These are phyloP conservation scores for Leptinotarsa defecta DNA, from an alignment of 1,140 invertebrate genomes.

Conservation along the genomic window DNA sequence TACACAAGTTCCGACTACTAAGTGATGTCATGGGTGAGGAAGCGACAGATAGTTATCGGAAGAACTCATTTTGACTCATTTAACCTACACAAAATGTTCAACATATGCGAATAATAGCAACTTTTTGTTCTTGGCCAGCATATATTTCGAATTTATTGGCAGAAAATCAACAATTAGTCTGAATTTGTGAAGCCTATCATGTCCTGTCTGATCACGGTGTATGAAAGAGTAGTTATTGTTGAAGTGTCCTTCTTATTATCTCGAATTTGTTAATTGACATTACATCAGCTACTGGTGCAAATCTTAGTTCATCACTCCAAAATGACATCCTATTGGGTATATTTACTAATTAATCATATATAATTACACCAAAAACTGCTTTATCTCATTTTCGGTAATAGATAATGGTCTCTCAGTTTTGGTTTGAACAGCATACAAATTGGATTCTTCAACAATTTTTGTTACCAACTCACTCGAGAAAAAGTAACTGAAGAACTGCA, in stretches of 20 bases:
- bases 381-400: constrained; percentile 24
- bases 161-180: too few species aligned
- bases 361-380: constrained; percentile 46
- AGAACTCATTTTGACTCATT: too few species aligned
- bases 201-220: too few species aligned
- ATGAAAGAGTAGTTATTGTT: too few species aligned
- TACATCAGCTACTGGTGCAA: constrained; percentile 41
- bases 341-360: constrained; percentile 41
- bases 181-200: too few species aligned
- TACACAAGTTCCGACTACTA: too few species aligned
- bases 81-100: too few species aligned
- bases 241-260: constrained; percentile 5
- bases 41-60: too few species aligned
- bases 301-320: constrained; percentile 37
- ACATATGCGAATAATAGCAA: too few species aligned
- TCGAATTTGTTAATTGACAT: constrained; percentile 51
- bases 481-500: constrained; percentile 39
- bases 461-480: constrained; percentile 30
- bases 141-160: too few species aligned
- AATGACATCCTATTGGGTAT: constrained; percentile 48
- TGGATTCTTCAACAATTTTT: constrained; percentile 39
- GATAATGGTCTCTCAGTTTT: constrained; percentile 36
- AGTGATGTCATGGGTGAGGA: too few species aligned
- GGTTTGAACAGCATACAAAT: constrained; percentile 44
- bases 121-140: too few species aligned